Percentiles rank a stretch among this genome's conserved stretches.
Conservation (phyloP, 2,888 invertebrate genomes). For the Eupithecia vulgata region DNA sequence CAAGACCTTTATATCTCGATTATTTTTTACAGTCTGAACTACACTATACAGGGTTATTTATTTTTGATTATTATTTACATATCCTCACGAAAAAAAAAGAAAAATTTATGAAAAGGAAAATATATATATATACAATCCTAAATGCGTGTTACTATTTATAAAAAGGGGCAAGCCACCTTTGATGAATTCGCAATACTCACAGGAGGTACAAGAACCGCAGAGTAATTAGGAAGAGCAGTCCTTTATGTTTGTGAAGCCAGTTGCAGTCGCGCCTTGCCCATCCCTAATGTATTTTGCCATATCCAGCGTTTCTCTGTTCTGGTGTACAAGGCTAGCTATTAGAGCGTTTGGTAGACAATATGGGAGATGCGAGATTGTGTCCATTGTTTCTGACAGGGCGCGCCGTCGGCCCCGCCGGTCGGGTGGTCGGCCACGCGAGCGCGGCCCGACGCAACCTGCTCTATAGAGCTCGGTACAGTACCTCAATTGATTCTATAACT, state of each 20-base stretch:
- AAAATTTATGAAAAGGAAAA: no score
- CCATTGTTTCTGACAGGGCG: slow-evolving; percentile 65
- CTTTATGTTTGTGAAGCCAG: background rate
- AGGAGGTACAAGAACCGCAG: background rate
- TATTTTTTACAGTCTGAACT: no score
- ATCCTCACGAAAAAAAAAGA: no score
- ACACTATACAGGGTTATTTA: no score
- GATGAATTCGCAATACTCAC: background rate
- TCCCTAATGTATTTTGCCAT: slow-evolving; percentile 30
- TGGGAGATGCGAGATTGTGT: slow-evolving; percentile 68
- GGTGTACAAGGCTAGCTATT: slow-evolving; percentile 56
- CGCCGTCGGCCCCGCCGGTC: slow-evolving; percentile 48
- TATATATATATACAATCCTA: no score
- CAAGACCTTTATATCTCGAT: no score
- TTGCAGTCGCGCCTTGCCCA: background rate
- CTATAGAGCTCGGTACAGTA: background rate
- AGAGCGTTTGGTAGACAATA: slow-evolving; percentile 73
- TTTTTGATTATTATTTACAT: no score
- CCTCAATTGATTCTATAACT: background rate
- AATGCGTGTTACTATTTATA: no score
- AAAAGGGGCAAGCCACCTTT: background rate
- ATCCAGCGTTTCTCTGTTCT: slow-evolving; percentile 32
- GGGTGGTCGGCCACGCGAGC: slow-evolving; percentile 45
- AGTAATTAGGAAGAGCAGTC: background rate
- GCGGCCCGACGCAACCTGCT: background rate